A percentile compares a stretch with the other conserved stretches of the same genome.
Evolutionary conservation across 2,888 invertebrate species (phyloP).

Genomic region (Acronicta leporina): DNA sequence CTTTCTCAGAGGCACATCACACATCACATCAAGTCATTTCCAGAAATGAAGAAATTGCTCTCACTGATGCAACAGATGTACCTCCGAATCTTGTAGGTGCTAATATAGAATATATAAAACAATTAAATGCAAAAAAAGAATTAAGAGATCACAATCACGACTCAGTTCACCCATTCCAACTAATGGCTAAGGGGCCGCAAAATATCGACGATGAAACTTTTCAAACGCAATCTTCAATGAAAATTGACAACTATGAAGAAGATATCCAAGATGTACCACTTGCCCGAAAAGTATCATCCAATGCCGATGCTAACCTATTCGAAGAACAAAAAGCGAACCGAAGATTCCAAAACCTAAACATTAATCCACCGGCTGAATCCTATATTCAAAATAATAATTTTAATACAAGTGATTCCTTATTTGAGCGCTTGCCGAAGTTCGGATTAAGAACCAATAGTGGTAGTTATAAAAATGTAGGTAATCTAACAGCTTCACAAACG

Average conservation of each 20-base stretch:
- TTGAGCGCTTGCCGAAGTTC: conserved; percentile 16
- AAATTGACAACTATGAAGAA: conserved; percentile 43
- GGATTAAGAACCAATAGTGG: conserved; percentile 17
- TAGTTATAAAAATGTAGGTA: conserved; percentile 25
- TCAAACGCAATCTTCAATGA: conserved; percentile 17
- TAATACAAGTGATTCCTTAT: conserved; percentile 28
- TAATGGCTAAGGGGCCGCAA: conserved; percentile 84
- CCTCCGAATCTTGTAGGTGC: conserved; percentile 82
- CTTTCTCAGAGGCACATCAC: conserved; percentile 32
- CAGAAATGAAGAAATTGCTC: conserved; percentile 62
- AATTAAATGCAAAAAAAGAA: conserved; percentile 82
- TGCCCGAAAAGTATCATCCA: conserved; percentile 49
- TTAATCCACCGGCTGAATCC: conserved; percentile 6
- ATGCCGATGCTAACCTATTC: conserved; percentile 42
- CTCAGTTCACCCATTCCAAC: conserved; percentile 81
- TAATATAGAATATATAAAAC: conserved; percentile 85
- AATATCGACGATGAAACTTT: conserved; percentile 45
- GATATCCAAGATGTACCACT: conserved; percentile 44
- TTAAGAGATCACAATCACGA: conserved; percentile 69
- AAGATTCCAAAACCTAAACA: conserved; percentile 17
- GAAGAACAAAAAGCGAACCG: conserved; percentile 28
- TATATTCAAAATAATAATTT: conserved; percentile 13
- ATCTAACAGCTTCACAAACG: conserved; percentile 16
- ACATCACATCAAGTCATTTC: conserved; percentile 46
- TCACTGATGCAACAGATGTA: conserved; percentile 65